A percentile compares a stretch with the other conserved stretches of the same genome.
phyloP scores from a whole-genome alignment of 2,888 invertebrate species.

The Crepidodera aurea region DNA sequence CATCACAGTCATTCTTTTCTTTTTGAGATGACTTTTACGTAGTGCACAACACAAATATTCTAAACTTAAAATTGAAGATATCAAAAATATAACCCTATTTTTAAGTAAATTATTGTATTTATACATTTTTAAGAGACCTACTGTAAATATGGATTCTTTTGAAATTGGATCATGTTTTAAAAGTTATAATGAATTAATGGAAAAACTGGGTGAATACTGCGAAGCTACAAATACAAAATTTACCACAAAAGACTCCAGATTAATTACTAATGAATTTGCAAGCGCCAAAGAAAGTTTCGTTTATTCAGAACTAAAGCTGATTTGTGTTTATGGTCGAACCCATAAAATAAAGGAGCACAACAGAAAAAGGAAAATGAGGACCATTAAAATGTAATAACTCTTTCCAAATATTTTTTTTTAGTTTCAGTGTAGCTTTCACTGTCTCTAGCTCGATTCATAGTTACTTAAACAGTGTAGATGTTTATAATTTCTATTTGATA shows the following conservation, averaged over 20 bases:
- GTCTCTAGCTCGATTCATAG: too few species aligned
- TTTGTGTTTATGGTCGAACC: constrained; percentile 41
- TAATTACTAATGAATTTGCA: constrained; percentile 38
- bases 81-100: too few species aligned
- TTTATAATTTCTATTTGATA: too few species aligned
- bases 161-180: constrained; percentile 42
- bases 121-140: too few species aligned
- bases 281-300: constrained; percentile 38
- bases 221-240: constrained; percentile 39
- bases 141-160: constrained; percentile 34
- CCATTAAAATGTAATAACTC: constrained; percentile 33
- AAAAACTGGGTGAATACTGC: constrained; percentile 39
- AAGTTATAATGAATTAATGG: constrained; percentile 40
- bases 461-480: too few species aligned
- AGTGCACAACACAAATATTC: too few species aligned
- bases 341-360: constrained; percentile 37
- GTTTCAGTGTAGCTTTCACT: background rate
- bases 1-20: too few species aligned
- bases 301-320: constrained; percentile 44
- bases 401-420: constrained; percentile 1
- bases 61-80: too few species aligned
- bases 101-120: too few species aligned
- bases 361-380: constrained; percentile 31
- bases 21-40: too few species aligned
- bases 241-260: constrained; percentile 43